Conservation (phyloP, 2,888 invertebrate genomes). For the Hofmannophila pseudospretella region DNA sequence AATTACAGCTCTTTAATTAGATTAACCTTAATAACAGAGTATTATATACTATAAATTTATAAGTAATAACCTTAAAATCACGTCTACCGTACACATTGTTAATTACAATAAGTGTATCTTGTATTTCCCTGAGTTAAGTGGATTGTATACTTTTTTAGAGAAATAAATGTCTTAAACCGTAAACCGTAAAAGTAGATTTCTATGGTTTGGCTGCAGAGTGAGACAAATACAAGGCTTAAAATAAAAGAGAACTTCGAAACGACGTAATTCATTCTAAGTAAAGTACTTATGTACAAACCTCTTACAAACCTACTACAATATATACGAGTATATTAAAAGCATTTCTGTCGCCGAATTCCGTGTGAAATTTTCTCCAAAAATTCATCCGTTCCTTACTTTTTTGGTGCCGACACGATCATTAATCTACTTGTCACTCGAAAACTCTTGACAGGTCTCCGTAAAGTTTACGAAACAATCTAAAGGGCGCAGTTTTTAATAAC, state of each 20-base stretch:
- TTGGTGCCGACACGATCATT: constrained; percentile 42
- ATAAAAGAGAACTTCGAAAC: background rate
- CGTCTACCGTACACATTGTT: too few relatives aligned
- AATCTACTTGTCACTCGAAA: constrained; percentile 39
- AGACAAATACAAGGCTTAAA: background rate
- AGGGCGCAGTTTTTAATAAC: constrained; percentile 34
- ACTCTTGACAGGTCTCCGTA: constrained; percentile 40
- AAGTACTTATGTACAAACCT: background rate
- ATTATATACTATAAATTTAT: too few relatives aligned
- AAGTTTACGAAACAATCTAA: constrained; percentile 33
- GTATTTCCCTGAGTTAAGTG: too few relatives aligned
- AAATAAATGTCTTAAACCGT: too few relatives aligned
- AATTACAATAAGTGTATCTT: too few relatives aligned
- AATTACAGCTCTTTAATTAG: too few relatives aligned
- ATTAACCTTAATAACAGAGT: too few relatives aligned
- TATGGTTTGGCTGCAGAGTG: too few relatives aligned
- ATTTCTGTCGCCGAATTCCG: background rate
- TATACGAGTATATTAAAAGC: constrained; percentile 1
- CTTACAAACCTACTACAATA: background rate
- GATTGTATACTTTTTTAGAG: too few relatives aligned
- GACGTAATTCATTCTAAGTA: background rate
- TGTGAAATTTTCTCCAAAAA: constrained; percentile 4
- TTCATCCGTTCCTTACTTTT: constrained; percentile 21
- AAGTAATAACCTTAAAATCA: too few relatives aligned
- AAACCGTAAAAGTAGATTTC: too few relatives aligned